Conservation (phyloP, 2,113 vertebrate genomes). For the Lepidiolamprologus cunningtoni region DNA sequence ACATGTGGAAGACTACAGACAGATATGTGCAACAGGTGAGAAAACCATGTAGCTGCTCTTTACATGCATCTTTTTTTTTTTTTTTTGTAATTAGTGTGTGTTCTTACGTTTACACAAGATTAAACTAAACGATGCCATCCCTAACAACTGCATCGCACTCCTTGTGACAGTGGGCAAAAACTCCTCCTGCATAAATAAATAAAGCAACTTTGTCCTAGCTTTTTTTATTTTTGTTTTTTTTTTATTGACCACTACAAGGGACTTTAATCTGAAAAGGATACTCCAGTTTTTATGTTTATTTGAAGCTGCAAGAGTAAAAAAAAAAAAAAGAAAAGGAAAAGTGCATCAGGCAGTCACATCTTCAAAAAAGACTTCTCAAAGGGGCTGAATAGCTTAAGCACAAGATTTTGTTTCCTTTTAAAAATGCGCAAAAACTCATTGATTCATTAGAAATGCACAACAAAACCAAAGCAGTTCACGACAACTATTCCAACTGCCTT, state of each 20-base stretch:
- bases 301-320: not conserved
- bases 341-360: not conserved
- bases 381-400: not conserved
- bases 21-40: conserved; percentile 98
- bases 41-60: not conserved
- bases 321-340: not conserved
- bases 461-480: not conserved
- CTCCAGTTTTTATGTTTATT: not conserved
- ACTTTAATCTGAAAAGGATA: not conserved
- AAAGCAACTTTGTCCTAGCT: not conserved
- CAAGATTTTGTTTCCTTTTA: not conserved
- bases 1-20: conserved; percentile 99
- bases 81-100: not conserved
- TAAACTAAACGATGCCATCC: not conserved
- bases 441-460: not conserved
- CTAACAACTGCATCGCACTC: not conserved
- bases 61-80: not conserved
- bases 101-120: not conserved
- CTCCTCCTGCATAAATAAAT: not conserved
- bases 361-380: not conserved
- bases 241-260: not conserved
- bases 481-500: not conserved
- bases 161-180: not conserved
- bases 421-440: not conserved
- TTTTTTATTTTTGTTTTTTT: not conserved